Conservation (phyloP, 2,888 invertebrate genomes). For the Ichneumoninae sp. region DNA sequence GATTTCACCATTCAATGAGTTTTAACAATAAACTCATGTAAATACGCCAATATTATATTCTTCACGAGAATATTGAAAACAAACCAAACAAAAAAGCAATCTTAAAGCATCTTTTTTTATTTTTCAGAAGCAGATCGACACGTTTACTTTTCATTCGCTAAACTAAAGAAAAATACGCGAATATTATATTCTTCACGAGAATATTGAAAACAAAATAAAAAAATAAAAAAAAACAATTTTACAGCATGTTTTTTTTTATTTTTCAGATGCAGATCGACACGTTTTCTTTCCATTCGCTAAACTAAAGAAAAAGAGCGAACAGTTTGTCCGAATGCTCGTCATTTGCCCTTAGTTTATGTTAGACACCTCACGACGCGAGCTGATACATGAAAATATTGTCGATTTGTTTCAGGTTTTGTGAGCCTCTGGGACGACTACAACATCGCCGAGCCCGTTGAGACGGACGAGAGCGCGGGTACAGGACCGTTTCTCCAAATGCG, state of each 20-base stretch:
- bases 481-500: constrained; percentile 53
- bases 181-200: no score
- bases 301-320: neutral
- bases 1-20: constrained; percentile 67
- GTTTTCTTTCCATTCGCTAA: neutral
- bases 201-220: no score
- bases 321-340: neutral
- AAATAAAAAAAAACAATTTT: no score
- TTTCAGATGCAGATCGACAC: constrained; percentile 19
- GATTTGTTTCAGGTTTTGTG: constrained; percentile 76
- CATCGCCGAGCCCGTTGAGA: constrained; percentile 60
- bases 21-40: constrained; percentile 66
- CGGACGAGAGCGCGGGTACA: constrained; percentile 40
- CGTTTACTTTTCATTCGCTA: no score
- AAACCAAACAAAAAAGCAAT: constrained; percentile 12
- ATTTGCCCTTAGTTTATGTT: constrained; percentile 14
- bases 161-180: no score
- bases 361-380: constrained; percentile 14
- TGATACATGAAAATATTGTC: constrained; percentile 51
- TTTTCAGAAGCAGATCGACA: no score
- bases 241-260: neutral
- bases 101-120: constrained; percentile 8
- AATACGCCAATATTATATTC: constrained; percentile 57
- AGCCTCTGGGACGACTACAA: constrained; percentile 73
- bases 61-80: constrained; percentile 38